A percentile compares a stretch with the other conserved stretches of the same genome.
Conservation (phyloP, 1,140 invertebrate genomes). For the Colletes latitarsis region DNA sequence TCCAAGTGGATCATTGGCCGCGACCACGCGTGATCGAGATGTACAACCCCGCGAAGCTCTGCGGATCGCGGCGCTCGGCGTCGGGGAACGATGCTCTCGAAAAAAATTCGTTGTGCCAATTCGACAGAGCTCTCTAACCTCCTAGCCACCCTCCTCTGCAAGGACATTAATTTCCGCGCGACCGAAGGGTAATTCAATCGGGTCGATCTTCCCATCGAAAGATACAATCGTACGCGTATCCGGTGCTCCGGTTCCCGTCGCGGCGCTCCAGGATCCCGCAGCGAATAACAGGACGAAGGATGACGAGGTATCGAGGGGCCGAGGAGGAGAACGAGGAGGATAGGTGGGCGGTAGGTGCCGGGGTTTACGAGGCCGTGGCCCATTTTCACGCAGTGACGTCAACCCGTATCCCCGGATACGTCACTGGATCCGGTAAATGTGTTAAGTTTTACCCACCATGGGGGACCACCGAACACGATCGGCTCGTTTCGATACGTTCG, state of each 20-base stretch:
- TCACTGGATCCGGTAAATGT: slow-evolving; percentile 65
- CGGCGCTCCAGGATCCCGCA: slow-evolving; percentile 57
- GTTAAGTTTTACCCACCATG: slow-evolving; percentile 63
- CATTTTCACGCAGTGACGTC: slow-evolving; percentile 70
- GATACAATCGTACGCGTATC: slow-evolving; percentile 53
- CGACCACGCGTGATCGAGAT: no score
- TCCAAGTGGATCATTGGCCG: no score
- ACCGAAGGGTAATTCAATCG: slow-evolving; percentile 7
- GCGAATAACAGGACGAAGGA: slow-evolving; percentile 62
- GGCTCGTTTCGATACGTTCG: slow-evolving; percentile 14
- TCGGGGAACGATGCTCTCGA: not conserved
- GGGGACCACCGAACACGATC: slow-evolving; percentile 44
- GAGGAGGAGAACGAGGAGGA: slow-evolving; percentile 7
- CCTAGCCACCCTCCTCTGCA: no score
- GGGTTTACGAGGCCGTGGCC: slow-evolving; percentile 67
- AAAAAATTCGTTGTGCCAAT: not conserved
- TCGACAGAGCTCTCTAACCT: not conserved
- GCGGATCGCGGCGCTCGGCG: not conserved
- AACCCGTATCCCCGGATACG: slow-evolving; percentile 68
- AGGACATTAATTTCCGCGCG: slow-evolving; percentile 41
- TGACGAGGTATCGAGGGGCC: slow-evolving; percentile 48
- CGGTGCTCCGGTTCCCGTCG: slow-evolving; percentile 53
- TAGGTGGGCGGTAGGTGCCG: slow-evolving; percentile 32
- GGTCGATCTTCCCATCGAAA: slow-evolving; percentile 16
- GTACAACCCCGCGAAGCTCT: not conserved